phyloP scores from a whole-genome alignment of 2,113 vertebrate genomes.

The Campylomormyrus numenius region DNA sequence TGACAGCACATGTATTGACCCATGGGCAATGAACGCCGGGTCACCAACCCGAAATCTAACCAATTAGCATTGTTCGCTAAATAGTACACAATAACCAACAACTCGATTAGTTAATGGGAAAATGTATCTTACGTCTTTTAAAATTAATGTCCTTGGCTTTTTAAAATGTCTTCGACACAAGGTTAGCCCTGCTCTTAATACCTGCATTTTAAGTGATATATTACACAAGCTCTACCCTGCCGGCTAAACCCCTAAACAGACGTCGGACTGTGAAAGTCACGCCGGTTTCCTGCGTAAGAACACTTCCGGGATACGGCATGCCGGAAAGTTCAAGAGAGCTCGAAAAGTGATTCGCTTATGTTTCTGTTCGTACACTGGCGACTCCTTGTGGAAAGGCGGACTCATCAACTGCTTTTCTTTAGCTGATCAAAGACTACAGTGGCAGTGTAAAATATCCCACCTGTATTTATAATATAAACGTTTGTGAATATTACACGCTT shows the following conservation, averaged over 20 bases:
- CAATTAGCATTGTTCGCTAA: neutral
- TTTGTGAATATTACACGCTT: neutral
- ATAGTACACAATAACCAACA: neutral
- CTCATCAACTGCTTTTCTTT: neutral
- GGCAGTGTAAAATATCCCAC: neutral
- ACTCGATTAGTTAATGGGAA: neutral
- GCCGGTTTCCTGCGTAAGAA: constrained; percentile 40
- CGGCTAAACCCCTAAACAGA: constrained; percentile 13
- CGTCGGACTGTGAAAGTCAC: constrained; percentile 61
- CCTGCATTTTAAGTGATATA: constrained; percentile 44
- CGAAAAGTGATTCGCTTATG: neutral
- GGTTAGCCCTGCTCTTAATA: constrained; percentile 49
- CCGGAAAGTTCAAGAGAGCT: neutral
- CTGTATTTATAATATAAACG: neutral
- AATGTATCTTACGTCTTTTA: constrained; percentile 49
- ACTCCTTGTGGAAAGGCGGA: neutral
- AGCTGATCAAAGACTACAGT: neutral
- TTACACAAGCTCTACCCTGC: neutral
- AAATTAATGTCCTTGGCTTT: constrained; percentile 36
- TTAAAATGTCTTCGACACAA: constrained; percentile 39
- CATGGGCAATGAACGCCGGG: neutral
- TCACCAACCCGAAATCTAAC: neutral
- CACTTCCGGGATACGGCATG: constrained; percentile 13
- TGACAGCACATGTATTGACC: neutral
- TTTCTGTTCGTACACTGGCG: neutral